phyloP scores from a whole-genome alignment of 2,888 invertebrate species.

The Kuschelorhynchus macadamiae region DNA sequence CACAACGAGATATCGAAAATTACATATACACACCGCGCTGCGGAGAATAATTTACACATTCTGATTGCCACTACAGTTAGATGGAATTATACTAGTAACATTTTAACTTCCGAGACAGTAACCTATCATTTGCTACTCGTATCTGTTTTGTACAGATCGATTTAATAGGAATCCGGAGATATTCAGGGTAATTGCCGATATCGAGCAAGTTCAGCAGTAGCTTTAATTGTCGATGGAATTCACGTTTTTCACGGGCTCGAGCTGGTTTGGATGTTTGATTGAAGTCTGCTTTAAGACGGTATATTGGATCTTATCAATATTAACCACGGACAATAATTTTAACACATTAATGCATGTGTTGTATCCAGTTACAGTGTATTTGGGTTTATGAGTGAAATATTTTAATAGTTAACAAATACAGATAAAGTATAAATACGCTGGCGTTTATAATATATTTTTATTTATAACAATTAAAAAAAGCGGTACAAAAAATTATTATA shows the following conservation, averaged over 20 bases:
- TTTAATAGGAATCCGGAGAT: conserved; percentile 66
- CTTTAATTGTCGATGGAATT: conserved; percentile 59
- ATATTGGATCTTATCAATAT: conserved; percentile 27
- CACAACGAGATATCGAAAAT: conserved; percentile 66
- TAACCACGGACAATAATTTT: conserved; percentile 11
- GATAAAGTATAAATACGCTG: no score
- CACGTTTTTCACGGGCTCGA: conserved; percentile 29
- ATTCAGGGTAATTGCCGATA: conserved; percentile 64
- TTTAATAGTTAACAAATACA: no score
- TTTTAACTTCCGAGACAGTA: conserved; percentile 67
- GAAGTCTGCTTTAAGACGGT: conserved; percentile 25
- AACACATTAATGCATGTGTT: conserved; percentile 16
- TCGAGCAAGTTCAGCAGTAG: conserved; percentile 56
- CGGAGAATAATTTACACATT: conserved; percentile 67
- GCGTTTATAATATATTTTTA: no score
- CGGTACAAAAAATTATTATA: no score
- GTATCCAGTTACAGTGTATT: no score
- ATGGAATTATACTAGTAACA: conserved; percentile 67
- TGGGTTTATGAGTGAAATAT: no score
- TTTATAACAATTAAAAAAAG: no score
- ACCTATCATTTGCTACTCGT: conserved; percentile 67
- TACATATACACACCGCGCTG: conserved; percentile 58
- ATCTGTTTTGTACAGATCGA: conserved; percentile 64
- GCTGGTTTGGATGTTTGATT: conserved; percentile 28
- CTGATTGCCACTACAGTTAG: conserved; percentile 67